Evolutionary conservation across 2,888 invertebrate species (phyloP), one percentile per base, ranked within the genome.

Genomic region (Ethmia dodecea): DNA sequence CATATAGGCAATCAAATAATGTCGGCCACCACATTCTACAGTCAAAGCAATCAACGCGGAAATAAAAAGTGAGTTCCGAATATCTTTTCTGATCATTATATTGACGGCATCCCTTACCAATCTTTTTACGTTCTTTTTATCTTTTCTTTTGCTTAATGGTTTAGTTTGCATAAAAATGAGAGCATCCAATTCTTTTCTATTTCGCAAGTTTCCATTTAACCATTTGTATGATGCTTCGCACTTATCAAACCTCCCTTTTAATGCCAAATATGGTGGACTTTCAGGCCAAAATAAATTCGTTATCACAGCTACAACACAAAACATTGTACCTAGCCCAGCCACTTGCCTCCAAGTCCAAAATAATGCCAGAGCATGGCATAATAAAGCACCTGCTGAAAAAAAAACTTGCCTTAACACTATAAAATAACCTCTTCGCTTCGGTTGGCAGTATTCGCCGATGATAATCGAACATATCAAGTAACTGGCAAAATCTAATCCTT

Each of bases 241-340:
- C 9, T 68, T 64, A 2, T 45, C 45, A 38, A 53, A 65, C 14
- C 47, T 49, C 2, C 66, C 68, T 37, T 52, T 64, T 39, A 62
- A 40, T 0, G 66, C 72, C 8, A 61, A 46, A 35, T 42, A 60
- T 0, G 60, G 50, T 1, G 70, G 72, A 22, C 69, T 72, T 35
- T 72, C 72, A 0, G 58, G 56, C 60, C 67, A 71, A 10, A 56
- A 50, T 1, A 49, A 34, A 0, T 60, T n/a, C n/a, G n/a, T n/a
- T 55, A 10, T 61, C 5, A 22, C 8, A 20, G n/a, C n/a, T n/a
- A 20, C 25, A 25, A 25, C 0, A 62, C 11, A 1, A 55, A 30
- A 55, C 35, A 50, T 1, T 2, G 43, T 13, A 6, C 48, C 33
- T 0, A 60, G 37, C 1, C 36, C 30, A 3, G 58, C 48, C 13